Evolutionary conservation across 1,140 invertebrate genomes (phyloP).

Genomic region (Drosophila pseudoananassae): DNA sequence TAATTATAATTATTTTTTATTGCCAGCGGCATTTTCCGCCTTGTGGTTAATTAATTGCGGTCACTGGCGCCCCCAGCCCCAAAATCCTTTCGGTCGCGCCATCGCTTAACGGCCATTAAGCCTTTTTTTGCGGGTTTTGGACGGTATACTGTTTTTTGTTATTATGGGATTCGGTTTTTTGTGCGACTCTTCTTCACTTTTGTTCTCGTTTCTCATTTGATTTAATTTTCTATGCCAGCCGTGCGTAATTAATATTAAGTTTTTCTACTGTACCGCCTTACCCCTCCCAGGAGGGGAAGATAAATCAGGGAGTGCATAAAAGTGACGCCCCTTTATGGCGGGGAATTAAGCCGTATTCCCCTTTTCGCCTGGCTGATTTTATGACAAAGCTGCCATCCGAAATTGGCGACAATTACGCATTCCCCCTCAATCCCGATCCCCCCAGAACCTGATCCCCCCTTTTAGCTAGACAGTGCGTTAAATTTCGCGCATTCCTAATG

Average conservation of each 20-base stretch:
- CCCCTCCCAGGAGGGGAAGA: slow-evolving; percentile 21
- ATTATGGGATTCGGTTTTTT: slow-evolving; percentile 17
- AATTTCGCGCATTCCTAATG: slow-evolving; percentile 72
- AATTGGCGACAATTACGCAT: slow-evolving; percentile 36
- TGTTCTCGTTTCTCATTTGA: slow-evolving; percentile 53
- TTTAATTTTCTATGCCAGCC: slow-evolving; percentile 65
- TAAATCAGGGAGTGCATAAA: slow-evolving; percentile 55
- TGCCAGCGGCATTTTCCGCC: slow-evolving; percentile 48
- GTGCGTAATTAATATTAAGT: slow-evolving; percentile 53
- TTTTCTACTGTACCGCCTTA: slow-evolving; percentile 34
- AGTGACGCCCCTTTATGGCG: slow-evolving; percentile 41
- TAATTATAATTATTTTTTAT: slow-evolving; percentile 71
- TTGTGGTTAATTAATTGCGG: slow-evolving; percentile 79
- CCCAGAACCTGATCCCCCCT: background rate
- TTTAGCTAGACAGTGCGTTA: slow-evolving; percentile 23
- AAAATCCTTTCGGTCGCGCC: slow-evolving; percentile 55
- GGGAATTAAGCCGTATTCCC: slow-evolving; percentile 38
- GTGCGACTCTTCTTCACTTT: background rate
- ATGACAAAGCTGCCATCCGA: slow-evolving; percentile 14
- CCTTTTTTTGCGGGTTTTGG: slow-evolving; percentile 43
- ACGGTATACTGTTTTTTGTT: slow-evolving; percentile 18
- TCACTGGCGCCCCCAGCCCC: slow-evolving; percentile 42
- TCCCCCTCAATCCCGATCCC: background rate
- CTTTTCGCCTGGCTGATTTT: slow-evolving; percentile 8
- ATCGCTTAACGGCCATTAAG: slow-evolving; percentile 68